A percentile compares a stretch with the other conserved stretches of the same genome.
phyloP scores from a whole-genome alignment of 2,797 vertebrate species.

The Acrocephalus scirpaceus region DNA sequence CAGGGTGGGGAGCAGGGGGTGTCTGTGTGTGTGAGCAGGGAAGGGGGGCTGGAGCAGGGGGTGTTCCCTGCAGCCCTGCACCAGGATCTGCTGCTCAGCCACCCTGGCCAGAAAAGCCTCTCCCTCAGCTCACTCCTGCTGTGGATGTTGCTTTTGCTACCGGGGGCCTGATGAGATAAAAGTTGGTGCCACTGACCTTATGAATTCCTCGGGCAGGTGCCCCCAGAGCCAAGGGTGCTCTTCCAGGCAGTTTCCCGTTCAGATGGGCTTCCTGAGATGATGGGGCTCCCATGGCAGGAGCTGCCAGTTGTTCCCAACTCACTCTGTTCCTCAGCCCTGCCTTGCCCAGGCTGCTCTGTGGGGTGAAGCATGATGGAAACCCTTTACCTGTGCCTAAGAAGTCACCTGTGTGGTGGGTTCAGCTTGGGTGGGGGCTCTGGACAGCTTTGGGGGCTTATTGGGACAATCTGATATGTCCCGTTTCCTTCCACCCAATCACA shows the following conservation, averaged over 20 bases:
- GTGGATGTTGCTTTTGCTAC: background rate
- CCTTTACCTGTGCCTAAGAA: background rate
- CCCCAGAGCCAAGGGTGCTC: background rate
- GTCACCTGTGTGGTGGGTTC: background rate
- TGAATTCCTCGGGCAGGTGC: fast-evolving
- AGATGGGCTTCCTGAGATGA: background rate
- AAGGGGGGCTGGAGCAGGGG: background rate
- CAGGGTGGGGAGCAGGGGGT: background rate
- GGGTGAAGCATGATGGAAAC: background rate
- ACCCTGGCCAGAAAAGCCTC: background rate
- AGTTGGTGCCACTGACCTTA: fast-evolving
- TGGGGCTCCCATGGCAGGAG: fast-evolving
- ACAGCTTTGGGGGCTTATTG: background rate
- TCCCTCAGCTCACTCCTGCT: background rate
- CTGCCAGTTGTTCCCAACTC: background rate
- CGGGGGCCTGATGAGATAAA: background rate
- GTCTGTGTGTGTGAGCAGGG: background rate
- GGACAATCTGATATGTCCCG: background rate
- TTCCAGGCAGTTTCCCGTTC: background rate
- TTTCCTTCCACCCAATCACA: background rate
- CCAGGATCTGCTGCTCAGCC: background rate
- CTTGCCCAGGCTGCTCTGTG: background rate
- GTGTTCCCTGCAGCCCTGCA: background rate
- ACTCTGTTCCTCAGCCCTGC: background rate
- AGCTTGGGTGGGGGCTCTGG: background rate